These are phyloP conservation scores for Drosophila nigrodunni DNA, from an alignment of 1,140 invertebrate species.

Conservation along the genomic window DNA sequence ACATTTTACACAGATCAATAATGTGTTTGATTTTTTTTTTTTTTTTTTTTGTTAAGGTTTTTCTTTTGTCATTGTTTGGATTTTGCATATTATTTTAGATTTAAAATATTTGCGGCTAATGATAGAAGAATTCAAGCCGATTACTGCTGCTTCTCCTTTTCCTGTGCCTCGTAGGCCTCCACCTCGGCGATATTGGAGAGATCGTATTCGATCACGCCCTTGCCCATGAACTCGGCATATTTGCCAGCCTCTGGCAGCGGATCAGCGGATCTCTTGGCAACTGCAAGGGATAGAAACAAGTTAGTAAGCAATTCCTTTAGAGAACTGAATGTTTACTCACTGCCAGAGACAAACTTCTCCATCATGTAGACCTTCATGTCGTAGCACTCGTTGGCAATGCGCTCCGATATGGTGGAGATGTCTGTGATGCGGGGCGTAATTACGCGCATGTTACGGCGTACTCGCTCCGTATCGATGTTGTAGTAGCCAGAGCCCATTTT, in stretches of 20 bases:
- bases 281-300: slow-evolving; percentile 85
- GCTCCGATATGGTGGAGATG: slow-evolving; percentile 87
- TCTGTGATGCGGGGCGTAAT: slow-evolving; percentile 90
- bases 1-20: slow-evolving; percentile 65
- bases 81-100: slow-evolving; percentile 32
- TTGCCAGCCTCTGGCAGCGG: slow-evolving; percentile 85
- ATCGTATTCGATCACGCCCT: slow-evolving; percentile 89
- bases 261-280: slow-evolving; percentile 89
- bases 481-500: slow-evolving; percentile 94
- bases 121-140: slow-evolving; percentile 6
- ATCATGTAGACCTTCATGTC: slow-evolving; percentile 90
- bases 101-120: slow-evolving; percentile 58
- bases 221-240: slow-evolving; percentile 91
- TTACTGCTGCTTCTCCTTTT: slow-evolving; percentile 38
- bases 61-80: slow-evolving; percentile 21
- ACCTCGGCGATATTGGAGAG: slow-evolving; percentile 88
- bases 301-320: not conserved
- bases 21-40: slow-evolving; percentile 46
- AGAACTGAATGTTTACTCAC: slow-evolving; percentile 71
- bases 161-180: slow-evolving; percentile 72
- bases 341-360: slow-evolving; percentile 87
- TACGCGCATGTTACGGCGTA: slow-evolving; percentile 91
- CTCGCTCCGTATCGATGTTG: slow-evolving; percentile 91
- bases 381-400: slow-evolving; percentile 90
- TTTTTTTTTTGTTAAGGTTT: slow-evolving; percentile 39